Conservation (phyloP, 2,888 invertebrate species). For the Microctonus hyperodae region DNA sequence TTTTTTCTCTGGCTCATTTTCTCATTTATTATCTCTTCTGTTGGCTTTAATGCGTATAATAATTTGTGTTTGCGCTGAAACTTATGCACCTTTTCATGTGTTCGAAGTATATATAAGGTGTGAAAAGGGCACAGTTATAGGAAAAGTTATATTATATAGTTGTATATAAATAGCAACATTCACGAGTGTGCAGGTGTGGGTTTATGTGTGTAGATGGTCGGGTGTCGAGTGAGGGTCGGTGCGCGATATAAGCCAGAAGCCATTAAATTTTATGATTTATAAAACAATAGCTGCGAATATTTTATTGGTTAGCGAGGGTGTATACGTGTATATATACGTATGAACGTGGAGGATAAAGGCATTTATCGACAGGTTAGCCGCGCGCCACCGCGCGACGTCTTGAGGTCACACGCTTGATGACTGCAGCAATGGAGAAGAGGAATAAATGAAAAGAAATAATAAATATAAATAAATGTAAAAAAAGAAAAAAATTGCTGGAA, state of each 20-base stretch:
- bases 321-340: neutral
- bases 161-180: neutral
- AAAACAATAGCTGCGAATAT: conserved; percentile 46
- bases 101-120: neutral
- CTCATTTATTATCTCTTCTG: too few relatives aligned
- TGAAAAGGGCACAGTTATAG: conserved; percentile 8
- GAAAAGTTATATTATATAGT: neutral
- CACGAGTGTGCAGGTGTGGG: neutral
- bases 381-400: conserved; percentile 32
- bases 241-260: conserved; percentile 38
- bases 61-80: too few relatives aligned
- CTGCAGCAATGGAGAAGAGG: conserved; percentile 26
- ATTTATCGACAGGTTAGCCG: conserved; percentile 29
- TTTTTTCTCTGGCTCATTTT: too few relatives aligned
- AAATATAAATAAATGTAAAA: conserved; percentile 10
- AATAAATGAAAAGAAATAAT: conserved; percentile 16
- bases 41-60: too few relatives aligned
- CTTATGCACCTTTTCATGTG: too few relatives aligned
- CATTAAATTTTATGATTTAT: conserved; percentile 48
- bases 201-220: conserved; percentile 20
- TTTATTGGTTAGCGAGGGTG: conserved; percentile 40
- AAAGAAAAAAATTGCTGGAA: conserved; percentile 16
- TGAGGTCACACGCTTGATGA: conserved; percentile 39
- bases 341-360: conserved; percentile 30
- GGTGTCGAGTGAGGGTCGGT: conserved; percentile 18